phyloP scores from a whole-genome alignment of 2,888 invertebrate genomes.

The Bellardia bayeri region DNA sequence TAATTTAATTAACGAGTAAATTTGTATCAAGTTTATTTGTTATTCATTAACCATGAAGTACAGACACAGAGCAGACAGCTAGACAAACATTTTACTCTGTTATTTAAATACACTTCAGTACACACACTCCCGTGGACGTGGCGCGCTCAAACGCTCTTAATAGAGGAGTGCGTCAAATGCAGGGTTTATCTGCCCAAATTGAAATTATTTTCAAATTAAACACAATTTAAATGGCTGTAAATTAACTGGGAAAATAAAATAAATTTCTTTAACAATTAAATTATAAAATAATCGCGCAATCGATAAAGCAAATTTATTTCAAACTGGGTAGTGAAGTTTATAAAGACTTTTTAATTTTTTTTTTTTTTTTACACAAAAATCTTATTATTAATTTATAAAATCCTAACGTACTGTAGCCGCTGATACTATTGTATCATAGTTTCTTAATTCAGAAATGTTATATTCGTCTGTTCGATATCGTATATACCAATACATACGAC shows the following conservation, averaged over 20 bases:
- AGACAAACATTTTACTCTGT: conserved; percentile 60
- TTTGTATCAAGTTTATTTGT: conserved; percentile 72
- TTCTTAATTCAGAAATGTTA: too few relatives aligned
- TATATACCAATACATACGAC: too few relatives aligned
- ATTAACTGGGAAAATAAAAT: conserved; percentile 60
- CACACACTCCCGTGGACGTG: background rate
- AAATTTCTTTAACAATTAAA: conserved; percentile 14
- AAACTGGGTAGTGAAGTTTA: background rate
- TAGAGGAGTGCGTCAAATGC: conserved; percentile 48
- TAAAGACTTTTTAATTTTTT: too few relatives aligned
- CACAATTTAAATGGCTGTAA: conserved; percentile 54
- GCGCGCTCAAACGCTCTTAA: conserved; percentile 15
- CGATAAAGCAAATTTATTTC: background rate
- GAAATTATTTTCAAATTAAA: conserved; percentile 50
- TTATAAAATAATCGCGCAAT: background rate
- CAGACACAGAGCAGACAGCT: conserved; percentile 70
- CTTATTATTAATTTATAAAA: too few relatives aligned
- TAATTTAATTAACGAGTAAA: conserved; percentile 73
- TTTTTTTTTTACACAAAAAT: too few relatives aligned
- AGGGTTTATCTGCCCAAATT: conserved; percentile 50
- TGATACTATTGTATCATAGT: too few relatives aligned
- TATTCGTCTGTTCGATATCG: too few relatives aligned
- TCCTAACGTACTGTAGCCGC: too few relatives aligned
- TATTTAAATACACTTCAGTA: conserved; percentile 49
- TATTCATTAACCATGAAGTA: conserved; percentile 72